Conservation (phyloP, 2,113 vertebrate genomes). For the Machaerirhynchus nigripectus region DNA sequence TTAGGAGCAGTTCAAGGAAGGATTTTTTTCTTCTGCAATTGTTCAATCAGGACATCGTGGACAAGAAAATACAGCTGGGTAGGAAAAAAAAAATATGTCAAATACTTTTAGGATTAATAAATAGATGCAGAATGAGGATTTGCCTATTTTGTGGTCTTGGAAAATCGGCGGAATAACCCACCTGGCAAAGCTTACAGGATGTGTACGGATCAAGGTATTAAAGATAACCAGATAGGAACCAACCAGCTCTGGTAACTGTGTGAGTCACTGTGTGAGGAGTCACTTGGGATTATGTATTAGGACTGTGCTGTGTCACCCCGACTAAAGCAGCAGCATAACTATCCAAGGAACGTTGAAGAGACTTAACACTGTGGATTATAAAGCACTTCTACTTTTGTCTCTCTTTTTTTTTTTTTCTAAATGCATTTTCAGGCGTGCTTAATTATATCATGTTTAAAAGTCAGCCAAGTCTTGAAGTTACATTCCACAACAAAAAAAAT, state of each 20-base stretch:
- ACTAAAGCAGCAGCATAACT: background rate
- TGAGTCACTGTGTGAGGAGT: background rate
- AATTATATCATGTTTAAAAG: slow-evolving; percentile 40
- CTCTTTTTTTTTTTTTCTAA: background rate
- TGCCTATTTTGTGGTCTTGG: background rate
- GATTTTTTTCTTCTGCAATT: background rate
- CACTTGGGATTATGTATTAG: background rate
- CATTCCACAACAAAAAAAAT: background rate
- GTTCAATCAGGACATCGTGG: background rate
- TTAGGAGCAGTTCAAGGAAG: background rate
- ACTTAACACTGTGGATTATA: background rate
- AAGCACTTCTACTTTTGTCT: background rate
- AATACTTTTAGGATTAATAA: background rate
- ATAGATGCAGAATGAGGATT: background rate
- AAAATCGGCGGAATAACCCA: background rate
- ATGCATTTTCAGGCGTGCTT: background rate
- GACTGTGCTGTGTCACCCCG: background rate
- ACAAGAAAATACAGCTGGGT: background rate
- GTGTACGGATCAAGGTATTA: background rate
- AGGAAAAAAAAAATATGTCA: background rate
- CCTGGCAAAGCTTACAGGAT: background rate
- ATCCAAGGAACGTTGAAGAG: background rate
- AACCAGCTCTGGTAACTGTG: background rate
- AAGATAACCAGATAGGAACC: background rate
- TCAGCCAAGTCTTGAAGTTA: slow-evolving; percentile 24